Base-by-base conservation (phyloP, 1,140 invertebrate species). In the Orius insidiosus region DNA sequence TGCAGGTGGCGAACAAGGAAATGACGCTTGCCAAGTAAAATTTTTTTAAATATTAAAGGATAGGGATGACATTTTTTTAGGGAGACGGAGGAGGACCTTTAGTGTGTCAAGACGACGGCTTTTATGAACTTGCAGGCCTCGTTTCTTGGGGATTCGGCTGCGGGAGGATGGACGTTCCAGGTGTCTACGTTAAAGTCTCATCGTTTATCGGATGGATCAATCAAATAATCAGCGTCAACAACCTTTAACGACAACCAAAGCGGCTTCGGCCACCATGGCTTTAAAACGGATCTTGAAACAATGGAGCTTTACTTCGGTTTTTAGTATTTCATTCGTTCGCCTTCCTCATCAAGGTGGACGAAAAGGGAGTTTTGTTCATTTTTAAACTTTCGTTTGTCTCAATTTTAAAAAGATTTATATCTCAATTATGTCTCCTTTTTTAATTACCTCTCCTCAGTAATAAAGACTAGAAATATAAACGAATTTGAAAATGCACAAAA, bases 131-230 rank as follows among this genome's bases (percentile, higher is more conserved):
- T 30, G 88, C 80, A 15, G 88, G 88, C 5, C 65, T 94, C 0
- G 88, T 93, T 0, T 87, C 84, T 1, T 88, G 85, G 84, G 88
- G 88, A 48, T 92, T 93, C 60, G 87, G 87, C 46, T 92, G 87
- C 61, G 86, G 87, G 1, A 66, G 86, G 18, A 66, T 77, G 35
- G 82, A 90, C 60, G 87, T 92, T 10, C 87, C 87, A 10, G 87
- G 87, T 24, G 85, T 94, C 40, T 94, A 93, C 62, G 87, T 92
- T 15, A 92, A 92, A 67, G 86, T 93, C 4, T 87, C 85, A 11
- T 79, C 85, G 4, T 93, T 92, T 63, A 90, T 93, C 52, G 87
- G 87, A 39, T 94, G 88, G 88, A 92, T 94, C 59, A 93, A 93
- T 67, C 87, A 92, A 69, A 94, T 94, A 45, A 92, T 94, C 57